phyloP scores from a whole-genome alignment of 53 echinoderm and acorn worm species.

The Echinarachnius parma region DNA sequence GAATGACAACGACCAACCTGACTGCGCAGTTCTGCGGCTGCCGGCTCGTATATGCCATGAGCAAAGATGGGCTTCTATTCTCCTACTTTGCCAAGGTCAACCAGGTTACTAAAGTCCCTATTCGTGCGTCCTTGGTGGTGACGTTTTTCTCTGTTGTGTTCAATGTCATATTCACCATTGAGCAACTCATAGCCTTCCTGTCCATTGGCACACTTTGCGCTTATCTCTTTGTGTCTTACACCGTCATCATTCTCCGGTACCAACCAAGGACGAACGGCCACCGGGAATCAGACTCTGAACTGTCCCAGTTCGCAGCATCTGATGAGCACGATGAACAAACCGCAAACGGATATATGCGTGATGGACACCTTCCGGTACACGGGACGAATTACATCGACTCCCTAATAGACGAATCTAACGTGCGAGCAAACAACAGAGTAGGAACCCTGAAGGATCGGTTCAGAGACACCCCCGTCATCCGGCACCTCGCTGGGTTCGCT shows the following conservation, averaged over 20 bases:
- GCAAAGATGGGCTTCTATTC: constrained; percentile 75
- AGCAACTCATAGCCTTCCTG: constrained; percentile 60
- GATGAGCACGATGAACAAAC: not conserved
- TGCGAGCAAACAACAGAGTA: not conserved
- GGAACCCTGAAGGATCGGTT: constrained; percentile 21
- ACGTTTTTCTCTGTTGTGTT: constrained; percentile 38
- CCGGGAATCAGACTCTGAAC: not conserved
- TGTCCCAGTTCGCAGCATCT: not conserved
- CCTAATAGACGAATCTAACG: too few relatives aligned
- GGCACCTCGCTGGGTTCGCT: constrained; percentile 3
- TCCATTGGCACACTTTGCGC: constrained; percentile 69
- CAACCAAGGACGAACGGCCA: constrained; percentile 3
- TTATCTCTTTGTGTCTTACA: constrained; percentile 57
- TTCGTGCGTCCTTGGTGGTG: constrained; percentile 47
- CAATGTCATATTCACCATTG: constrained; percentile 47
- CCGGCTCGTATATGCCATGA: constrained; percentile 72
- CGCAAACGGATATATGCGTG: not conserved
- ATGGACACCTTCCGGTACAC: too few relatives aligned
- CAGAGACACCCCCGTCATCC: not conserved
- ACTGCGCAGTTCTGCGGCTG: constrained; percentile 30
- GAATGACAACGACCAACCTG: constrained; percentile 44
- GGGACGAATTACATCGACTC: too few relatives aligned
- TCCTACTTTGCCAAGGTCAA: constrained; percentile 58
- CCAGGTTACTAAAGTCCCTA: constrained; percentile 54
- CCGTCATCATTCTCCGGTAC: constrained; percentile 61